Conservation (phyloP, 2,797 vertebrate species). For the Amniataba percoides region DNA sequence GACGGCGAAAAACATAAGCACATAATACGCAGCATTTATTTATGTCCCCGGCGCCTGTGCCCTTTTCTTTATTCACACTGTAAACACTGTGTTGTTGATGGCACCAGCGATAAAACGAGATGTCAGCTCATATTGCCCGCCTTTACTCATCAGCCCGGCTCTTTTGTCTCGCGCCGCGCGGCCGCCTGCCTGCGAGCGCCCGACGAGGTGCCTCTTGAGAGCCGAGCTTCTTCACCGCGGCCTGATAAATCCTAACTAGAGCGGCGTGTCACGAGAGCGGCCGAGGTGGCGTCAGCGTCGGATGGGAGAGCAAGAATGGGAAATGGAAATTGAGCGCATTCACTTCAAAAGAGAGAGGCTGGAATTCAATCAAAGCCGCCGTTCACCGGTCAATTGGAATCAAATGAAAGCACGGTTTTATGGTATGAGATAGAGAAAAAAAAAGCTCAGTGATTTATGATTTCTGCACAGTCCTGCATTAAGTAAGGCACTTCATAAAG, state of each 20-base stretch:
- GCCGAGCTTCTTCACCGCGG: slow-evolving; percentile 22
- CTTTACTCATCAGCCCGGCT: slow-evolving; percentile 24
- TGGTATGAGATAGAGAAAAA: background rate
- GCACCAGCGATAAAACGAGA: slow-evolving; percentile 34
- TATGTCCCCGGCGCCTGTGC: slow-evolving; percentile 10
- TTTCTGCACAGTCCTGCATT: slow-evolving; percentile 20
- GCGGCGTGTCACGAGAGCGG: slow-evolving; percentile 19
- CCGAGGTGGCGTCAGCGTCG: slow-evolving; percentile 39
- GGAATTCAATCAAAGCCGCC: slow-evolving; percentile 55
- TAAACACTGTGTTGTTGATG: slow-evolving; percentile 38
- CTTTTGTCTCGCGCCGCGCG: slow-evolving; percentile 20
- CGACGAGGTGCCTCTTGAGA: slow-evolving; percentile 41
- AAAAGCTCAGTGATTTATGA: background rate
- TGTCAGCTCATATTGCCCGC: slow-evolving; percentile 23
- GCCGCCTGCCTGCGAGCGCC: background rate
- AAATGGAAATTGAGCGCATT: slow-evolving; percentile 51
- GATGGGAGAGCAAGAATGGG: slow-evolving; percentile 31
- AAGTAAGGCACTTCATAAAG: background rate
- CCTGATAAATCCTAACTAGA: slow-evolving; percentile 46
- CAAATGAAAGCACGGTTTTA: slow-evolving; percentile 24
- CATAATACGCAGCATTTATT: slow-evolving; percentile 37
- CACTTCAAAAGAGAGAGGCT: slow-evolving; percentile 62
- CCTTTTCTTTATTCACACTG: slow-evolving; percentile 41
- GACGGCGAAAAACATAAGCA: slow-evolving; percentile 15
- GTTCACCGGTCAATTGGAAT: slow-evolving; percentile 32